Percentiles rank a stretch among this genome's conserved stretches.
Conservation (phyloP, 2,888 invertebrate species). For the Acrocera orbiculus region DNA sequence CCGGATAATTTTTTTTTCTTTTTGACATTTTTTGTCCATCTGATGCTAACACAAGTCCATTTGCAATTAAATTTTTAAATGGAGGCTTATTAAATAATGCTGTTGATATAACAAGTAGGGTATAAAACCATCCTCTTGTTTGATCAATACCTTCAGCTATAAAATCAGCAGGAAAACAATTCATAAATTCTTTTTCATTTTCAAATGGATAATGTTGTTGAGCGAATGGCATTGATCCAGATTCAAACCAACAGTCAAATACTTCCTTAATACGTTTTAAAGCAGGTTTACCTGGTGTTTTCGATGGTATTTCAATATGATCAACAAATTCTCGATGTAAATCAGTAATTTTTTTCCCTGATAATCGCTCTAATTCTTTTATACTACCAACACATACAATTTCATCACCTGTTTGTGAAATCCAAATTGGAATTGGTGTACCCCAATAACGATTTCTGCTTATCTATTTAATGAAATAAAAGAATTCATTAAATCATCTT, state of each 20-base stretch:
- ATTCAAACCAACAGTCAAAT: slow-evolving; percentile 99
- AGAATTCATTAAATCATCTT: neutral
- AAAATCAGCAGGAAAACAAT: slow-evolving; percentile 93
- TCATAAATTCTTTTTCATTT: slow-evolving; percentile 69
- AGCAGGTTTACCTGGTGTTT: slow-evolving; percentile 62
- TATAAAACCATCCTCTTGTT: slow-evolving; percentile 98
- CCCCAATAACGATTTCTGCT: slow-evolving; percentile 95
- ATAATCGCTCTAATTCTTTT: slow-evolving; percentile 67
- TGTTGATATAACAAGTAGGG: slow-evolving; percentile 90
- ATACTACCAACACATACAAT: slow-evolving; percentile 90
- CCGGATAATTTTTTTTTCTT: slow-evolving; percentile 96
- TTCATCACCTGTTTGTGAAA: slow-evolving; percentile 79
- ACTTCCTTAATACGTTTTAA: slow-evolving; percentile 79
- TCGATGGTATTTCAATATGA: slow-evolving; percentile 80
- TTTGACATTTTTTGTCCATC: slow-evolving; percentile 99
- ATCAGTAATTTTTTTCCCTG: slow-evolving; percentile 69
- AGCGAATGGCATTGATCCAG: slow-evolving; percentile 98
- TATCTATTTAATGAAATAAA: no score
- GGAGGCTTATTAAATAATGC: slow-evolving; percentile 91
- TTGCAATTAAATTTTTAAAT: slow-evolving; percentile 93
- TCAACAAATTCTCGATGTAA: slow-evolving; percentile 92
- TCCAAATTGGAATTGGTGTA: slow-evolving; percentile 96
- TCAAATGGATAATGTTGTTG: slow-evolving; percentile 95
- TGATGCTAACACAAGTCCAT: slow-evolving; percentile 85
- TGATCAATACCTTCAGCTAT: slow-evolving; percentile 99